Conservation (phyloP, 2,797 vertebrate genomes). For the Cheirogaleus major region DNA sequence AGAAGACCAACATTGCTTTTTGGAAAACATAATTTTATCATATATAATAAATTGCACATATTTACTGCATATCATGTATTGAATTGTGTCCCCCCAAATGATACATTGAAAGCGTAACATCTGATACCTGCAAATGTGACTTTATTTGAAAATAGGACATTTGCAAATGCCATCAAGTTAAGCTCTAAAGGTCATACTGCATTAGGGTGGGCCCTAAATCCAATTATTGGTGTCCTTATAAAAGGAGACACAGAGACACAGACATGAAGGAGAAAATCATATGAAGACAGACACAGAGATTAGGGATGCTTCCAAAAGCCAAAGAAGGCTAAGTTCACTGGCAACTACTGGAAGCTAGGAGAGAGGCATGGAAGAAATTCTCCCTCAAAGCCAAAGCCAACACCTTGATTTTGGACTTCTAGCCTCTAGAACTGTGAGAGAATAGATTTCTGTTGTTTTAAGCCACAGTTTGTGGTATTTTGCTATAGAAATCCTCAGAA, state of each 20-base stretch:
- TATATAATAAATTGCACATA: background rate
- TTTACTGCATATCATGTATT: background rate
- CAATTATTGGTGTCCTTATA: background rate
- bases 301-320: background rate
- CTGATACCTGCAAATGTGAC: background rate
- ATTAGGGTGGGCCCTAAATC: background rate
- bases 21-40: background rate
- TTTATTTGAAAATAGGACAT: background rate
- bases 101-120: background rate
- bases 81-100: background rate
- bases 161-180: background rate
- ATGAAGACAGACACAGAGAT: background rate
- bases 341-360: background rate
- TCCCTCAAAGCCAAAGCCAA: accelerated
- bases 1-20: background rate
- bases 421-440: background rate
- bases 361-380: background rate
- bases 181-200: background rate
- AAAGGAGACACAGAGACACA: background rate
- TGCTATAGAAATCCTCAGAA: background rate
- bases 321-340: background rate
- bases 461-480: background rate
- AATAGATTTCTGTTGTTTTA: background rate
- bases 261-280: background rate
- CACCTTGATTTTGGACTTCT: background rate